Conservation (phyloP, 2,113 vertebrate genomes). For the Ctenodactylus gundi region DNA sequence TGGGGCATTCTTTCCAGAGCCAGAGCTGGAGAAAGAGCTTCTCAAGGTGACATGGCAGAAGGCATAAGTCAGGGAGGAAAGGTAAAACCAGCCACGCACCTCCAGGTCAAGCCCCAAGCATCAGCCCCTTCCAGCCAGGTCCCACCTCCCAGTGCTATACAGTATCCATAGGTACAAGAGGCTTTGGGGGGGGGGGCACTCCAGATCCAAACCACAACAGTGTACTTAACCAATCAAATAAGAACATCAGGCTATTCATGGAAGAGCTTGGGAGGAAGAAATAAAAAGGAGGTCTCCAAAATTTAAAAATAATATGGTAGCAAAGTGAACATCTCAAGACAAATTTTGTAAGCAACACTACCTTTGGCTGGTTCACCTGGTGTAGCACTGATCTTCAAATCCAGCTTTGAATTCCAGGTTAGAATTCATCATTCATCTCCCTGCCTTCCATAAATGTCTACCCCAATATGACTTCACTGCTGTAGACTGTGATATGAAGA, state of each 20-base stretch:
- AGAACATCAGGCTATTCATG: neutral
- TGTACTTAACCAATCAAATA: conserved; percentile 1
- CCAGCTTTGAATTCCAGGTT: neutral
- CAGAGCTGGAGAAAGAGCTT: too few species aligned
- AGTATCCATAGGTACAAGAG: too few species aligned
- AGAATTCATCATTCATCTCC: neutral
- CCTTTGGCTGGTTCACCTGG: neutral
- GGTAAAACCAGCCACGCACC: too few species aligned
- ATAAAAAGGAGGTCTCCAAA: neutral
- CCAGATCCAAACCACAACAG: too few species aligned
- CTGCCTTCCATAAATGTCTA: neutral
- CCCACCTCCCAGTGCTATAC: too few species aligned
- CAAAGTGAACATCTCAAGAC: conserved; percentile 22
- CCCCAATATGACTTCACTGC: neutral
- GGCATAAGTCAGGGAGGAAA: too few species aligned
- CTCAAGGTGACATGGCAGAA: too few species aligned
- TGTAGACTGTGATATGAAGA: neutral
- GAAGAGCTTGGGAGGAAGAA: neutral
- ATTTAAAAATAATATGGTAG: neutral
- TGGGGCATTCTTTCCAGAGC: too few species aligned
- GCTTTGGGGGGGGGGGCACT: too few species aligned
- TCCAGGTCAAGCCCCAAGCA: too few species aligned
- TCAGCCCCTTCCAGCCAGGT: too few species aligned
- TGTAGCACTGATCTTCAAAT: neutral
- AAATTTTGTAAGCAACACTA: neutral